These are phyloP conservation scores for Notothenia coriiceps DNA, from an alignment of 2,113 vertebrate species.

Conservation along the genomic window DNA sequence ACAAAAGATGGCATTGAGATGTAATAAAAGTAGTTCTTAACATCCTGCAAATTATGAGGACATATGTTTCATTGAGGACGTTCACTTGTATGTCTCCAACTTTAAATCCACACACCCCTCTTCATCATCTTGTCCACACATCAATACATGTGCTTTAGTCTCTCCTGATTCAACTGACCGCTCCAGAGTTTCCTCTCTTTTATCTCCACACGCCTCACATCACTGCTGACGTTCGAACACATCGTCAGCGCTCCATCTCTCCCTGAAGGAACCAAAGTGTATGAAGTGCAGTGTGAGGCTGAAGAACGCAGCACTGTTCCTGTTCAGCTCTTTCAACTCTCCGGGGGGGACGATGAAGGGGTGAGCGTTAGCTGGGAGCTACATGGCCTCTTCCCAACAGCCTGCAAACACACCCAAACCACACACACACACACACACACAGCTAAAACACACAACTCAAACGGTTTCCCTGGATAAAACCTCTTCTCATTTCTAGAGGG, in stretches of 20 bases:
- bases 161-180: not conserved
- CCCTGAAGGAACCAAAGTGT: not conserved
- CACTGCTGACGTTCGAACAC: slow-evolving; percentile 5
- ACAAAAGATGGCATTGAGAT: too few species aligned
- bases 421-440: too few species aligned
- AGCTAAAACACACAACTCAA: too few species aligned
- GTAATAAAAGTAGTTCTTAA: too few species aligned
- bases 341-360: slow-evolving; percentile 38
- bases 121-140: too few species aligned
- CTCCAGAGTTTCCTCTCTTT: not conserved
- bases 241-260: not conserved
- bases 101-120: too few species aligned
- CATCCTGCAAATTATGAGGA: too few species aligned
- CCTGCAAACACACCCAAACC: slow-evolving; percentile 5
- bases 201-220: not conserved
- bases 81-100: too few species aligned
- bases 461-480: too few species aligned
- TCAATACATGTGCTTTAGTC: not conserved
- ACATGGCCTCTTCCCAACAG: slow-evolving; percentile 39
- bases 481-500: too few species aligned
- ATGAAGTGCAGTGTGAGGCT: slow-evolving; percentile 4
- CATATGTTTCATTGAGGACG: too few species aligned
- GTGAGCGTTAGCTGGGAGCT: slow-evolving; percentile 43
- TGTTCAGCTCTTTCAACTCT: slow-evolving; percentile 44
- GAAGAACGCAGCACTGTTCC: slow-evolving; percentile 22